A percentile compares a stretch with the other conserved stretches of the same genome.
Evolutionary conservation across 2,113 vertebrate species (phyloP).

Genomic region (Xyrauchen texanus): DNA sequence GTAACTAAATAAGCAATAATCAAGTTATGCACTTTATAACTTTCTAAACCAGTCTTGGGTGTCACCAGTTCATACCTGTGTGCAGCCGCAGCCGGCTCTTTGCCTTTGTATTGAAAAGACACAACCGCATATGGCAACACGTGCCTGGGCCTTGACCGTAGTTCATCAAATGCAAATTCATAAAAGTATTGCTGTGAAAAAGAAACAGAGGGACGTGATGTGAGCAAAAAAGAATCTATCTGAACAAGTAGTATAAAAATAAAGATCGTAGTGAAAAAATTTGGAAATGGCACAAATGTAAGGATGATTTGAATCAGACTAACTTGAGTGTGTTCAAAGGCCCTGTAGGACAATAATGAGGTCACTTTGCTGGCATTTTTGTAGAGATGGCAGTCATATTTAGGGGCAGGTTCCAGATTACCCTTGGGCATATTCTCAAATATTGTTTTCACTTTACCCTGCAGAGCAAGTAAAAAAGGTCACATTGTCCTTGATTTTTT

Average conservation of each 20-base stretch:
- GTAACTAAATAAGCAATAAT: no score
- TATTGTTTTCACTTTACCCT: slow-evolving; percentile 91
- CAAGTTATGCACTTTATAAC: no score
- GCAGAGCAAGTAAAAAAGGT: slow-evolving; percentile 45
- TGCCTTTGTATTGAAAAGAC: slow-evolving; percentile 89
- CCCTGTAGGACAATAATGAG: slow-evolving; percentile 88
- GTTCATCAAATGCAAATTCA: slow-evolving; percentile 90
- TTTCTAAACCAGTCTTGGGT: no score
- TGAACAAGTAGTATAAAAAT: not conserved
- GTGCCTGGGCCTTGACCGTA: slow-evolving; percentile 86
- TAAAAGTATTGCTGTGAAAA: slow-evolving; percentile 90
- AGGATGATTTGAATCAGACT: not conserved
- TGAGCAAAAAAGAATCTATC: not conserved
- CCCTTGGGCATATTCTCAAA: slow-evolving; percentile 84
- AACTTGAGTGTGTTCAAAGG: slow-evolving; percentile 95
- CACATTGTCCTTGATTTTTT: not conserved
- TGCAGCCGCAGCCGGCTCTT: slow-evolving; percentile 70
- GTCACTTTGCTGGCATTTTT: slow-evolving; percentile 86
- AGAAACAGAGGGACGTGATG: slow-evolving; percentile 38
- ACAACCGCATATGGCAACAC: slow-evolving; percentile 92
- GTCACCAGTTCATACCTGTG: slow-evolving; percentile 75
- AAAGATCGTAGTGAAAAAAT: not conserved
- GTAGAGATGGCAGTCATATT: slow-evolving; percentile 90
- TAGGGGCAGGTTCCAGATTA: slow-evolving; percentile 83
- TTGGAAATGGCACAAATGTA: no score